Conservation (phyloP, 2,113 vertebrate genomes). For the Trematocara stigmaticum region DNA sequence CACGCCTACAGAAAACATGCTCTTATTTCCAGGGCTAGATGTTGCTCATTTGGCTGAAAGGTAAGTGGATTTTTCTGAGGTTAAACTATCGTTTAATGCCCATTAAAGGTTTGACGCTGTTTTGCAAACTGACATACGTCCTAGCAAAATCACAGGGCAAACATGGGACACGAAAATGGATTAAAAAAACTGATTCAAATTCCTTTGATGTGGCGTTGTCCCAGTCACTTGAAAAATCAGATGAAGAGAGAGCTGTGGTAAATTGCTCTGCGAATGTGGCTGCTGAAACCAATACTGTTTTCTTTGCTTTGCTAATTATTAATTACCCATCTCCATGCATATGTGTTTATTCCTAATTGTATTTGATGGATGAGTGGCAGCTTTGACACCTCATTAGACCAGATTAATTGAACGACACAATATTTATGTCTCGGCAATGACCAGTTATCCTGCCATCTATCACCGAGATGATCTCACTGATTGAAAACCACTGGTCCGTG, state of each 20-base stretch:
- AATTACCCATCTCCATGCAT: slow-evolving; percentile 72
- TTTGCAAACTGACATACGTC: slow-evolving; percentile 11
- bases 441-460: slow-evolving; percentile 96
- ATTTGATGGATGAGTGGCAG: slow-evolving; percentile 97
- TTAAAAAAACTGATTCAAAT: slow-evolving; percentile 44
- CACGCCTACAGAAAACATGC: background rate
- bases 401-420: slow-evolving; percentile 98
- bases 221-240: slow-evolving; percentile 42
- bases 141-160: background rate
- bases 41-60: slow-evolving; percentile 12
- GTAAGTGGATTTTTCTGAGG: background rate
- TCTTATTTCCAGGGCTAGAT: background rate
- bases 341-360: slow-evolving; percentile 85
- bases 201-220: slow-evolving; percentile 50
- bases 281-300: slow-evolving; percentile 70
- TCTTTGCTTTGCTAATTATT: slow-evolving; percentile 77
- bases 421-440: slow-evolving; percentile 91
- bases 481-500: slow-evolving; percentile 97
- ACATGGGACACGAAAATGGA: background rate
- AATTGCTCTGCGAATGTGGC: slow-evolving; percentile 59
- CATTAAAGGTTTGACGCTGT: background rate
- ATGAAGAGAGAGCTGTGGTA: slow-evolving; percentile 31
- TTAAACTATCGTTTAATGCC: background rate
- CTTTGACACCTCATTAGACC: slow-evolving; percentile 91
- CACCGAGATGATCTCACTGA: slow-evolving; percentile 95